Conservation (phyloP, 2,888 invertebrate genomes). For the Mesorhabditis sp. region DNA sequence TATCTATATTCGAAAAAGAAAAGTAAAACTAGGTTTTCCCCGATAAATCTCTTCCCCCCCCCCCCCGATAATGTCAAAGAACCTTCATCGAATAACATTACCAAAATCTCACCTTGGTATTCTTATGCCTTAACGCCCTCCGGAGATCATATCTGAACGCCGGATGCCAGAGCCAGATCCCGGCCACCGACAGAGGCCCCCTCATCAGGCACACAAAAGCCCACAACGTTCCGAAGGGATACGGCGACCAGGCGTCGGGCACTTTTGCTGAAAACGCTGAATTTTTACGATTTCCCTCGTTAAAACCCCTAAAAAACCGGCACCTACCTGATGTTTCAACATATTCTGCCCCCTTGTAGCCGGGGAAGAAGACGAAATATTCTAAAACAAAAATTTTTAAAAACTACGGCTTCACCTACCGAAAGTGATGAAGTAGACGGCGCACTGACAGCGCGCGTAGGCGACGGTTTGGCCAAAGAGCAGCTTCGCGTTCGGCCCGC, state of each 20-base stretch:
- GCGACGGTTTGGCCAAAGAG: neutral
- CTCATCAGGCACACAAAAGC: neutral
- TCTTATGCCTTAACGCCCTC: conserved; percentile 1
- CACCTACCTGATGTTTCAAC: neutral
- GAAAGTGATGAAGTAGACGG: neutral
- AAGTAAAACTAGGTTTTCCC: too few relatives aligned
- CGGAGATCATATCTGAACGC: conserved; percentile 2
- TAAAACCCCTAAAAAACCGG: neutral
- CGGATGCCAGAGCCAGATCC: neutral
- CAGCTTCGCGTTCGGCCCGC: neutral
- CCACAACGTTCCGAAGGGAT: neutral
- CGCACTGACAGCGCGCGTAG: neutral
- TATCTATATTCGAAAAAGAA: too few relatives aligned
- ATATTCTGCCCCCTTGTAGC: neutral
- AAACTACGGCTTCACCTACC: neutral
- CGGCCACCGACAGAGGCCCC: neutral
- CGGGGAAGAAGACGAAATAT: neutral
- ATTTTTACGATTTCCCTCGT: neutral
- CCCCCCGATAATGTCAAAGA: too few relatives aligned
- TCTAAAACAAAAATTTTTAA: neutral
- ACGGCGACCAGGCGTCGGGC: neutral
- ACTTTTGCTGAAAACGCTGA: neutral
- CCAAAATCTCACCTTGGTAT: neutral
- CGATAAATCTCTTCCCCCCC: too few relatives aligned
- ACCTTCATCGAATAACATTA: too few relatives aligned